Percentiles rank a stretch among this genome's conserved stretches.
Evolutionary conservation across 2,888 invertebrate genomes (phyloP).

Genomic region (Euzetes globulus): DNA sequence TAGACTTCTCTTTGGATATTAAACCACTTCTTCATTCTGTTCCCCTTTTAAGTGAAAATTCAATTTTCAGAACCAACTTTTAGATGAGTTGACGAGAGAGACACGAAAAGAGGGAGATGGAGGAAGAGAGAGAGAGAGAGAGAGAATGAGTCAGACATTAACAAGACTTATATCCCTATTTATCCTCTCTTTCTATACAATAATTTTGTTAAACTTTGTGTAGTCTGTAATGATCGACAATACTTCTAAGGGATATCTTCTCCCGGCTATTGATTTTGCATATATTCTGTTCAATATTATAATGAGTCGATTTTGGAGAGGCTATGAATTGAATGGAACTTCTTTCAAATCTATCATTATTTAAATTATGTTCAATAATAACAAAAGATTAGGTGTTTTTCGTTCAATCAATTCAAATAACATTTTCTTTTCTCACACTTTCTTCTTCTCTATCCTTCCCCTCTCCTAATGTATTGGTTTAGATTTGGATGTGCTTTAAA

Average conservation of each 20-base stretch:
- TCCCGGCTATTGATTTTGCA: neutral
- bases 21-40: neutral
- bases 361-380: conserved; percentile 12
- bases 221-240: neutral
- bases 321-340: neutral
- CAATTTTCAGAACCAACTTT: conserved; percentile 1
- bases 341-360: neutral
- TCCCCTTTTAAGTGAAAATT: conserved; percentile 3
- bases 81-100: too few relatives aligned
- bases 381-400: conserved; percentile 2
- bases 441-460: neutral
- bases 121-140: too few relatives aligned
- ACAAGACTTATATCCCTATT: neutral
- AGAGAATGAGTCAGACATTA: neutral
- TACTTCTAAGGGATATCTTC: neutral
- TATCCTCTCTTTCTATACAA: neutral
- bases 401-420: conserved; percentile 4
- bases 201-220: neutral
- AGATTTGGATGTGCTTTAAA: neutral
- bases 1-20: neutral
- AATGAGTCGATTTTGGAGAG: neutral
- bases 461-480: neutral
- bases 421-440: neutral
- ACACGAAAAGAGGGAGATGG: neutral
- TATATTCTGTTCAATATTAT: neutral